Conservation (phyloP, 1,140 invertebrate species). For the Chironomus tepperi region DNA sequence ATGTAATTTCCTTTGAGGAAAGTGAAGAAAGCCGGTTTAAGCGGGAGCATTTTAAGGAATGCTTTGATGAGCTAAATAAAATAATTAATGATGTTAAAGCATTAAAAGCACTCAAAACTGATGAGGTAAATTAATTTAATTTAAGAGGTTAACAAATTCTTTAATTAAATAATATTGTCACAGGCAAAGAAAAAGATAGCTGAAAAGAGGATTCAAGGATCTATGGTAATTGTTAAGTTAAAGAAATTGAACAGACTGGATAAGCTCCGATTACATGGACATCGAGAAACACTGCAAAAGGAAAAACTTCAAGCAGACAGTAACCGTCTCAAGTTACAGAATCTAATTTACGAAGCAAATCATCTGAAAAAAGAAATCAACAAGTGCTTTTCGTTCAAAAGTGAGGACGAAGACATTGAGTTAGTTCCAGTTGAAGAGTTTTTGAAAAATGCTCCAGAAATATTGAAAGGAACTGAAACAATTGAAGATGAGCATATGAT, state of each 20-base stretch:
- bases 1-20: neutral
- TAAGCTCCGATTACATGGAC: constrained; percentile 73
- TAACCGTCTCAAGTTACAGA: constrained; percentile 83
- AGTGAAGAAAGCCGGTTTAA: neutral
- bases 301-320: constrained; percentile 83
- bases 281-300: constrained; percentile 64
- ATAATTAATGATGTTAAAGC: neutral
- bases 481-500: constrained; percentile 65
- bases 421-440: constrained; percentile 79
- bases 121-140: neutral
- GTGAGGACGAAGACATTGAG: constrained; percentile 88
- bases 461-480: constrained; percentile 58
- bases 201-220: constrained; percentile 58
- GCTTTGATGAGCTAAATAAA: neutral
- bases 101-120: neutral
- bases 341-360: constrained; percentile 89
- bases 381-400: constrained; percentile 90
- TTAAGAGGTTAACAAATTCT: neutral
- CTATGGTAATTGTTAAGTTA: constrained; percentile 64
- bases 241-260: constrained; percentile 87
- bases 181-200: constrained; percentile 53
- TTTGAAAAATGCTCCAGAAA: constrained; percentile 67
- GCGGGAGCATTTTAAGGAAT: neutral
- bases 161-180: constrained; percentile 29
- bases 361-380: constrained; percentile 89